A percentile compares a stretch with the other conserved stretches of the same genome.
Evolutionary conservation across 2,113 vertebrate genomes (phyloP).

Genomic region (Muntiacus muntjak): DNA sequence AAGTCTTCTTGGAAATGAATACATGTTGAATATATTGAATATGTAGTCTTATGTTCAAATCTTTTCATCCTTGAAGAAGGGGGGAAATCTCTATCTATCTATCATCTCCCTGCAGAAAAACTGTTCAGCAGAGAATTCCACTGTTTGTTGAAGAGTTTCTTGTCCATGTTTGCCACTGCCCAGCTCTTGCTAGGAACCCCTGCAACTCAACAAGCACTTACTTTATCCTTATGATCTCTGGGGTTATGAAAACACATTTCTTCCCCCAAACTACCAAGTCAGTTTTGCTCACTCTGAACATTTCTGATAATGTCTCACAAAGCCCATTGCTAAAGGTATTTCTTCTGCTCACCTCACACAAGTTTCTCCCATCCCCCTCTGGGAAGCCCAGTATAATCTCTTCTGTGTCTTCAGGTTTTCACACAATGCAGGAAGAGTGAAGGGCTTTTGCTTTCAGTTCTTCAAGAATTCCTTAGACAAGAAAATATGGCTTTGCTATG

Average conservation of each 20-base stretch:
- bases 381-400: neutral
- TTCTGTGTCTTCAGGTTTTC: neutral
- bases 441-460: neutral
- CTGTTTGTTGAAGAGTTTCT: neutral
- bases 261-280: too few species aligned
- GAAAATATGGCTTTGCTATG: neutral
- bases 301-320: neutral
- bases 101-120: neutral
- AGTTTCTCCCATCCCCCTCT: accelerated
- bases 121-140: neutral
- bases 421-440: neutral
- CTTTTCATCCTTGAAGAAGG: neutral
- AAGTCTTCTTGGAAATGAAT: neutral
- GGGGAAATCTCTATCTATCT: neutral
- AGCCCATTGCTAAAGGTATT: neutral
- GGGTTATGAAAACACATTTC: neutral
- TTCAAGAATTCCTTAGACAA: neutral
- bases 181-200: too few species aligned
- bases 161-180: neutral
- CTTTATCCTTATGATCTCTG: neutral
- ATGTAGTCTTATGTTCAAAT: neutral
- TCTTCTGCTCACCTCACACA: neutral
- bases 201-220: accelerated
- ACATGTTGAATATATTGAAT: neutral
- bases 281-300: neutral